Base-by-base conservation (phyloP, 2,888 invertebrate genomes). In the Schizotus pectinicornis region DNA sequence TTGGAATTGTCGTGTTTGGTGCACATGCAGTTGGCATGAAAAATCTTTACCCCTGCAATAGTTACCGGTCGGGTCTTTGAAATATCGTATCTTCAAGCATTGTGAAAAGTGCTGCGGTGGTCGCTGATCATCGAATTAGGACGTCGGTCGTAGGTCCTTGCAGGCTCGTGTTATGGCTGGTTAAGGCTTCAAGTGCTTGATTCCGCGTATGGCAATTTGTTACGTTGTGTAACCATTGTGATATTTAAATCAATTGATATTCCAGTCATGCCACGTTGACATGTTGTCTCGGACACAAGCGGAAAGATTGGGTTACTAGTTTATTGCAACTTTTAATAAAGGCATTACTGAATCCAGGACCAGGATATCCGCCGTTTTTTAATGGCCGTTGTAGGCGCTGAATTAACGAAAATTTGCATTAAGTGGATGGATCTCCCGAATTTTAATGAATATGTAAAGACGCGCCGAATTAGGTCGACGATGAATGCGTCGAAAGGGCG, bases 241-340 rank as follows among this genome's bases (percentile, higher is more conserved):
- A 14, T 30, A 49, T 38, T 58, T 53, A 36, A 43, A 59, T 59
- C 50, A 59, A 55, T 59, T 54, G 55, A 22, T 45, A 54, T 55
- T 54, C 55, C 6, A 35, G 55, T 59, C 59, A 59, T 49, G 50
- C 31, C 33, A 38, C 22, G 37, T 42, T 53, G 49, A 53, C 50
- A 50, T 41, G 41, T 14, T 33, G 54, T 58, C 22, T 22, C 59
- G 55, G 55, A 55, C 52, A 51, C 57, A 58, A 61, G 51, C 56
- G 45, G 52, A 52, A 62, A 54, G 58, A 58, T 54, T 46, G 48
- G 50, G 52, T 51, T 55, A 49, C 55, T 56, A 47, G 47, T 54
- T 49, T 51, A 52, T 52, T 61, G 58, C 56, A 58, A 42, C 38
- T 46, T 49, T 52, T 59, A 62, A 62, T 56, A 33, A 46, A 50